Base-by-base conservation (phyloP, 2,797 vertebrate species). In the Manis pentadactyla region DNA sequence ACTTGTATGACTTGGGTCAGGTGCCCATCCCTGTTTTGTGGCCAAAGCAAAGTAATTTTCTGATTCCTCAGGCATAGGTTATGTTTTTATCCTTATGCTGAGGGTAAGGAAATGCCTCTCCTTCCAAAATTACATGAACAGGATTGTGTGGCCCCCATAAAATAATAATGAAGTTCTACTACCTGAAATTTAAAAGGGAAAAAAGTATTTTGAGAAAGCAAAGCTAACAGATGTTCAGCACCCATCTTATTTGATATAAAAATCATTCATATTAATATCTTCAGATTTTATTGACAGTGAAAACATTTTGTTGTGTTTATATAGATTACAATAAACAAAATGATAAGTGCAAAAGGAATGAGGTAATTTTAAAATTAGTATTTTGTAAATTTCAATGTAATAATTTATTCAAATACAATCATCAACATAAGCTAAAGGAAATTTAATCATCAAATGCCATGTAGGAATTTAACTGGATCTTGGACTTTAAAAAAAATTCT, bases 351-450 rank as follows among this genome's bases (percentile, higher is more conserved):
- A 77, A 34, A 53, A 83, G 34, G 4, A 87, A 83, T 86, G 13
- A 37, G 29, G n/a, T 17, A 64, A 51, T 21, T 69, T 81, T 77
- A 81, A 90, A 96, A 59, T 49, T 18, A 84, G 15, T 11, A 71
- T 66, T 92, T 87, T 91, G 4, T 1, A 94, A 46, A 18, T 42
- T 87, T 90, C 4, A 68, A 0, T 55, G 4, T 55, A 61, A 27
- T 86, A 61, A 79, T 89, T 78, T 77, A 51, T 93, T 91, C 37
- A 87, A 82, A 88, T 11, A 53, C n/a, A 93, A 85, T 57, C 66
- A 55, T 69, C 46, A 29, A 9, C 31, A 49, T 78, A 59, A 83
- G 18, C 7, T 66, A 51, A 84, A 75, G 53, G 12, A 75, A 78
- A 74, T 78, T 49, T 77, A 95, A 83, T 3, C 27, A 49, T 9